Evolutionary conservation across 2,888 invertebrate genomes (phyloP).

Genomic region (Cataglyphis altisquamis): DNA sequence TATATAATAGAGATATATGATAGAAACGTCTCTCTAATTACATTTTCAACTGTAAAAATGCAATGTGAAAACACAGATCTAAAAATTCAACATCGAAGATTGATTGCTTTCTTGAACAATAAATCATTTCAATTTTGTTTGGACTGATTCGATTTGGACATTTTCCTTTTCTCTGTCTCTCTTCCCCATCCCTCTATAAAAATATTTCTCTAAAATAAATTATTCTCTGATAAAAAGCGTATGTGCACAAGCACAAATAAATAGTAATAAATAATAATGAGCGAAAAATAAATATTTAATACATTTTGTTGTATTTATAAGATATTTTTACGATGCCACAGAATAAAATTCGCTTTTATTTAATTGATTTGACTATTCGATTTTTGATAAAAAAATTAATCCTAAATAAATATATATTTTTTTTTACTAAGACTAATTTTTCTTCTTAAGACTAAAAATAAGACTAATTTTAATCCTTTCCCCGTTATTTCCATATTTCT

Average conservation of each 20-base stretch:
- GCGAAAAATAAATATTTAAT: no score
- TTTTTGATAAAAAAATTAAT: conserved; percentile 9
- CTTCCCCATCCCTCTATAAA: no score
- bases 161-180: not conserved
- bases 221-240: not conserved
- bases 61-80: no score
- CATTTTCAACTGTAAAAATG: no score
- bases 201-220: not conserved
- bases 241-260: not conserved
- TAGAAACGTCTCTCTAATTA: conserved; percentile 1
- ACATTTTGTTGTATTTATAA: no score
- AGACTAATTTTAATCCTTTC: not conserved
- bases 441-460: not conserved
- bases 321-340: no score
- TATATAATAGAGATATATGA: not conserved
- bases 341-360: not conserved
- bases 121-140: not conserved
- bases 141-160: not conserved
- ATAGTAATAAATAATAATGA: no score
- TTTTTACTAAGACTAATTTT: not conserved
- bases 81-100: no score
- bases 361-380: not conserved
- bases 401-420: not conserved
- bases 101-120: not conserved
- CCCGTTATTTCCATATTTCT: conserved; percentile 24